These are phyloP conservation scores for Chondrosia reniformis DNA, from an alignment of 37 sponge, comb jelly and placozoan genomes.

Conservation along the genomic window DNA sequence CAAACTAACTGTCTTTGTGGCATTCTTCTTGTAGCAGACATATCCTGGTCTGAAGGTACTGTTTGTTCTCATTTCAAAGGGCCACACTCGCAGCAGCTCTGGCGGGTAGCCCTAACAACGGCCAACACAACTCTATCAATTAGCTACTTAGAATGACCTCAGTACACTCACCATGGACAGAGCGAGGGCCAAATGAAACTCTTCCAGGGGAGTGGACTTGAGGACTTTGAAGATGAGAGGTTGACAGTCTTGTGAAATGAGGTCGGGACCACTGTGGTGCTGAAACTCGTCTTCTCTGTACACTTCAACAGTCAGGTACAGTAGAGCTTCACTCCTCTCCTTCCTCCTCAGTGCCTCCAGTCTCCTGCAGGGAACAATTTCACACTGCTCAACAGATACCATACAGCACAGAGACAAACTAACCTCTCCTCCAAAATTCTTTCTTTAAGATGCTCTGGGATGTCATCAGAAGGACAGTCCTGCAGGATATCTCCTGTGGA, in stretches of 20 bases:
- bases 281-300: slow-evolving; percentile 76
- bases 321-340: slow-evolving; percentile 93
- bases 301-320: slow-evolving; percentile 88
- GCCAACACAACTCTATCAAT: neutral
- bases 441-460: slow-evolving; percentile 62
- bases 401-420: neutral
- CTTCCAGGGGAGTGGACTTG: slow-evolving; percentile 26
- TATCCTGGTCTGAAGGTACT: slow-evolving; percentile 67
- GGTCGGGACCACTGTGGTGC: slow-evolving; percentile 50
- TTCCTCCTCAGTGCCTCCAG: slow-evolving; percentile 75
- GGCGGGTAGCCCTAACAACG: slow-evolving; percentile 63
- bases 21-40: slow-evolving; percentile 43
- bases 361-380: slow-evolving; percentile 9
- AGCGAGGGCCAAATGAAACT: slow-evolving; percentile 30
- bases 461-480: slow-evolving; percentile 76
- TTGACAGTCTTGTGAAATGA: slow-evolving; percentile 13
- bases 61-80: slow-evolving; percentile 81
- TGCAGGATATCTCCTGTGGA: slow-evolving; percentile 68
- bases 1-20: too few relatives aligned
- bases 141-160: neutral
- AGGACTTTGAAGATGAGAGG: slow-evolving; percentile 42
- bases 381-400: neutral
- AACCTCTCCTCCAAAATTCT: slow-evolving; percentile 90
- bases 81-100: slow-evolving; percentile 70
- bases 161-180: slow-evolving; percentile 32